These are phyloP conservation scores for Dicyrtoma fusca DNA, from an alignment of 2,888 invertebrate genomes.

Conservation along the genomic window DNA sequence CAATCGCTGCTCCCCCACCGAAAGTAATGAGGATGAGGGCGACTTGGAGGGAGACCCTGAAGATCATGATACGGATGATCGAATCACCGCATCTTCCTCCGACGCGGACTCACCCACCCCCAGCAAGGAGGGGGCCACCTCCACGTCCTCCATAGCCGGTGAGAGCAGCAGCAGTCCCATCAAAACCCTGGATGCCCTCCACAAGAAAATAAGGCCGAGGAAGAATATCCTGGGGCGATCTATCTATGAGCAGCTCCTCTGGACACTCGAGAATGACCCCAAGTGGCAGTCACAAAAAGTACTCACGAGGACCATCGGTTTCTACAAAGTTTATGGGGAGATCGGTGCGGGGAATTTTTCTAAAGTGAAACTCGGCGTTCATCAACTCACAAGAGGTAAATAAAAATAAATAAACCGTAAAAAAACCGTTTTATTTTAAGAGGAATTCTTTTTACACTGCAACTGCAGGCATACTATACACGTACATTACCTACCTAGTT, in stretches of 20 bases:
- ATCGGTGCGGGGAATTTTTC: slow-evolving; percentile 79
- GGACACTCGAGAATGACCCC: slow-evolving; percentile 46
- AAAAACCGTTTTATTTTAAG: not conserved
- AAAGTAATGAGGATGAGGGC: not conserved
- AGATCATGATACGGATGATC: not conserved
- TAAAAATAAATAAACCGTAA: no score
- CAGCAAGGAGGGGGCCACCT: not conserved
- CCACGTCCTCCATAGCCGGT: no score
- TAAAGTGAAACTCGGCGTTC: slow-evolving; percentile 74
- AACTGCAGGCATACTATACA: no score
- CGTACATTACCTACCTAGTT: no score
- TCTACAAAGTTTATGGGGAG: slow-evolving; percentile 75
- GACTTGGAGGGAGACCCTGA: not conserved
- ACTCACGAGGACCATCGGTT: slow-evolving; percentile 65
- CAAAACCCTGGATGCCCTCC: no score
- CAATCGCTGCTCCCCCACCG: not conserved
- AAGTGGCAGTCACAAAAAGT: slow-evolving; percentile 44
- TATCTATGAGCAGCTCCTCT: slow-evolving; percentile 42
- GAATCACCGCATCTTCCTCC: not conserved
- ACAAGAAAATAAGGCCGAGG: slow-evolving; percentile 15
- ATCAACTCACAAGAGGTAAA: slow-evolving; percentile 73
- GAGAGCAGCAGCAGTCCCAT: no score
- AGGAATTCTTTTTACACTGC: not conserved
- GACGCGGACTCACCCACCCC: not conserved
- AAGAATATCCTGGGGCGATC: slow-evolving; percentile 31